Conservation (phyloP, 2,888 invertebrate genomes). For the Acronicta alni region DNA sequence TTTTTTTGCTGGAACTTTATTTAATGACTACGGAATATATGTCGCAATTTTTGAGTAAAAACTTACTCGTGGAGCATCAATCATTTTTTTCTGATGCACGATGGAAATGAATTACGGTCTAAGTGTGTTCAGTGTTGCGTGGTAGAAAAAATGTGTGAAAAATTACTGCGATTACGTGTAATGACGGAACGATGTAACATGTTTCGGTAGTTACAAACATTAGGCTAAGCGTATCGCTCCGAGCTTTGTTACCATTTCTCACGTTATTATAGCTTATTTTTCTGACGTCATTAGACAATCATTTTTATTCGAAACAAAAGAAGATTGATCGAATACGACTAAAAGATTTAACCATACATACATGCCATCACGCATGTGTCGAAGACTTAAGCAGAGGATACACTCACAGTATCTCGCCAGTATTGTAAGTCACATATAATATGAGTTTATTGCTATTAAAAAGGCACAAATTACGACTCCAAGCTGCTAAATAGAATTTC, state of each 20-base stretch:
- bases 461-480: too few relatives aligned
- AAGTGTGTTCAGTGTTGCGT: conserved; percentile 75
- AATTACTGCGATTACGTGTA: conserved; percentile 81
- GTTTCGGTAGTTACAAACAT: conserved; percentile 73
- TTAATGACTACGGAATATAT: conserved; percentile 72
- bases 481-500: too few relatives aligned
- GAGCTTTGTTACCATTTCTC: conserved; percentile 68
- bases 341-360: conserved; percentile 22
- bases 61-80: conserved; percentile 77
- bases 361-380: background rate
- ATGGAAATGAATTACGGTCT: conserved; percentile 79
- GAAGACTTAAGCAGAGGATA: too few relatives aligned
- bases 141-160: conserved; percentile 83
- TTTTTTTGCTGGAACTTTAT: conserved; percentile 66
- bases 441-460: too few relatives aligned
- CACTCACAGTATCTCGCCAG: too few relatives aligned
- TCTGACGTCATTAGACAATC: conserved; percentile 53
- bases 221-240: conserved; percentile 67
- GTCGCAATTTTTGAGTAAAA: conserved; percentile 74
- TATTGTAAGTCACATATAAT: too few relatives aligned
- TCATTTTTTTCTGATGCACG: conserved; percentile 80
- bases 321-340: conserved; percentile 28
- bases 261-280: conserved; percentile 59
- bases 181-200: conserved; percentile 75
- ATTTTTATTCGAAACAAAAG: conserved; percentile 42